A percentile compares a stretch with the other conserved stretches of the same genome.
phyloP scores from a whole-genome alignment of 2,113 vertebrate species.

The Balaenoptera acutorostrata region DNA sequence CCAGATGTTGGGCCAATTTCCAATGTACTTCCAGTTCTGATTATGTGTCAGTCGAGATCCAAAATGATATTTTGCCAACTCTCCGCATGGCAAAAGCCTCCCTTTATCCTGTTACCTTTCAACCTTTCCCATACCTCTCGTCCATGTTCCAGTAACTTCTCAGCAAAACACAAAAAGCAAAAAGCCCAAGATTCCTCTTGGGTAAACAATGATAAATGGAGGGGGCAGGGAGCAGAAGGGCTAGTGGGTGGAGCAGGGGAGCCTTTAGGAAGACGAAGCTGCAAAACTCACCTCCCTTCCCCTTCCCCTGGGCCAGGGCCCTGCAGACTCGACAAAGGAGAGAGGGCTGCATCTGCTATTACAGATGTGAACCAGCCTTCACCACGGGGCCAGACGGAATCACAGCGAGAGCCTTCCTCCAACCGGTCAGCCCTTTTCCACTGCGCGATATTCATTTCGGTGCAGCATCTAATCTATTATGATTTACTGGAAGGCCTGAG shows the following conservation, averaged over 20 bases:
- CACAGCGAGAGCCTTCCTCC: not conserved
- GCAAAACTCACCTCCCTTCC: not conserved
- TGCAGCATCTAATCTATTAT: conserved; percentile 50
- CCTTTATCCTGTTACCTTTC: conserved; percentile 22
- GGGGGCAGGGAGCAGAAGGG: not conserved
- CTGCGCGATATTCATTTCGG: conserved; percentile 8
- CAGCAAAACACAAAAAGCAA: not conserved
- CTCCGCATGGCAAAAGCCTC: not conserved
- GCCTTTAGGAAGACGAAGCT: not conserved
- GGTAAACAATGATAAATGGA: not conserved
- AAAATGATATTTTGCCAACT: not conserved
- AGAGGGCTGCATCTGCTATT: not conserved
- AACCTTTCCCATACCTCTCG: not conserved
- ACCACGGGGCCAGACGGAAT: conserved; percentile 14
- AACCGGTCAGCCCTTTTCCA: conserved; percentile 38
- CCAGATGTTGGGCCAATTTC: conserved; percentile 41
- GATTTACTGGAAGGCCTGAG: conserved; percentile 66
- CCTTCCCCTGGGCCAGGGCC: not conserved
- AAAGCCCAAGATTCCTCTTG: not conserved
- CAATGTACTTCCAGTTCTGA: conserved; percentile 39
- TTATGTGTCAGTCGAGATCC: not conserved
- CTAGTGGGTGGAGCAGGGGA: not conserved
- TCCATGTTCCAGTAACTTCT: conserved; percentile 50
- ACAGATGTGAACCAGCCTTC: conserved; percentile 24
- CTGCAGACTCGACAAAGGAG: not conserved